phyloP scores from a whole-genome alignment of 2,888 invertebrate species.

The Athalia rosae region DNA sequence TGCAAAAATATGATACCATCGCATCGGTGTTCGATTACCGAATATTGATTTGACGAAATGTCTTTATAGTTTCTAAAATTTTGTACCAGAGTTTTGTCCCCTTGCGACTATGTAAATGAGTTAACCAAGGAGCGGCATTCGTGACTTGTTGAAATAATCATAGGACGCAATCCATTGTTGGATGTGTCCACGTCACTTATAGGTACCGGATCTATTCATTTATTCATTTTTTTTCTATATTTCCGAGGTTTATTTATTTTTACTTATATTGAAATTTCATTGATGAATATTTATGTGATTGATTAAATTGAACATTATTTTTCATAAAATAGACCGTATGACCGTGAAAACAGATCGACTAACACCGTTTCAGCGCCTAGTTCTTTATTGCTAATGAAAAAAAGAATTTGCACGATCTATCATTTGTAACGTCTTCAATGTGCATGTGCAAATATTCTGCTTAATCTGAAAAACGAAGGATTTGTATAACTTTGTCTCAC shows the following conservation, averaged over 20 bases:
- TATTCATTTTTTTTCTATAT: no score
- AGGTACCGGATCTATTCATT: no score
- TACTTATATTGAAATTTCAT: neutral
- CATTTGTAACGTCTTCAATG: conserved; percentile 3
- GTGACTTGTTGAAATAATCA: no score
- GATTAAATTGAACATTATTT: neutral
- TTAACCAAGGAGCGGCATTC: no score
- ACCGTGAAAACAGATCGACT: no score
- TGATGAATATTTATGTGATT: neutral
- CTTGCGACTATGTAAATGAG: no score
- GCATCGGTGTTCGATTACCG: neutral
- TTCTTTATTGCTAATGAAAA: no score
- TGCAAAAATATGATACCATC: neutral
- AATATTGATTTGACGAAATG: neutral
- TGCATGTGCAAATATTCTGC: conserved; percentile 23
- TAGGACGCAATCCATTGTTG: no score
- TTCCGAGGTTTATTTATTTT: neutral
- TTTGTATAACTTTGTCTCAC: conserved; percentile 21
- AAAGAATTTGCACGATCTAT: neutral
- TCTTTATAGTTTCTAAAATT: neutral
- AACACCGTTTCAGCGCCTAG: no score
- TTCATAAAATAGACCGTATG: no score
- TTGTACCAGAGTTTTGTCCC: no score
- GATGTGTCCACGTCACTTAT: no score
- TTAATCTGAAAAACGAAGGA: conserved; percentile 18